Evolutionary conservation across 1,140 invertebrate species (phyloP).

Genomic region (Druon quercuslanigerum): DNA sequence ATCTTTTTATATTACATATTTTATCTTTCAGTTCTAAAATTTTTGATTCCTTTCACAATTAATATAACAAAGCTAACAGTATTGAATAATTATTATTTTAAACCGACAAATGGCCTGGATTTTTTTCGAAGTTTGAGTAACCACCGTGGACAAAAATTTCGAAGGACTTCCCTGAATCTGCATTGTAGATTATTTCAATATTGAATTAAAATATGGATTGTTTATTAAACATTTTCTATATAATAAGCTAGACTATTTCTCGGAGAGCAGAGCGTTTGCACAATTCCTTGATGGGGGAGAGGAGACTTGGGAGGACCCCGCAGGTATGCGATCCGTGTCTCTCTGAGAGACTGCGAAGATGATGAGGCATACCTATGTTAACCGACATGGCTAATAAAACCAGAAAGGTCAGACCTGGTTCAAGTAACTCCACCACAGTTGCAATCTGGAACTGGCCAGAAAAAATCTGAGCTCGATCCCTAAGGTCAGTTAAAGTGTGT

Average conservation of each 20-base stretch:
- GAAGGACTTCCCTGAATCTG: too few relatives aligned
- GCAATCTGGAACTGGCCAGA: constrained; percentile 48
- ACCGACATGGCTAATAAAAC: constrained; percentile 65
- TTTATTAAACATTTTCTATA: background rate
- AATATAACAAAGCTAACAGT: too few relatives aligned
- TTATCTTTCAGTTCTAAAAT: too few relatives aligned
- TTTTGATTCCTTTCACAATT: too few relatives aligned
- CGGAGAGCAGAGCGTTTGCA: constrained; percentile 53
- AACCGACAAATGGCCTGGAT: too few relatives aligned
- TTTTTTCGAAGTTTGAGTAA: too few relatives aligned
- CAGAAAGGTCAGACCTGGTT: constrained; percentile 67
- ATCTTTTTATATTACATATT: too few relatives aligned
- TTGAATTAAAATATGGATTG: background rate
- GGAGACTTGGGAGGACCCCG: constrained; percentile 58
- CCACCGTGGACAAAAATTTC: too few relatives aligned
- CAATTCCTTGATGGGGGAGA: constrained; percentile 57
- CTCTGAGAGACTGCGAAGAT: constrained; percentile 56
- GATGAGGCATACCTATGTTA: constrained; percentile 60
- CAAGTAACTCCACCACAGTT: constrained; percentile 49
- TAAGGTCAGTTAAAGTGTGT: constrained; percentile 44
- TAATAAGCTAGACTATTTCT: constrained; percentile 36
- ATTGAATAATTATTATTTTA: too few relatives aligned
- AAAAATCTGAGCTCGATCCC: constrained; percentile 21
- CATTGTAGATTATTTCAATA: too few relatives aligned
- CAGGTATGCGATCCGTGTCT: constrained; percentile 57